These are phyloP conservation scores for Morpho helenor DNA, from an alignment of 2,888 invertebrate species.

Conservation along the genomic window DNA sequence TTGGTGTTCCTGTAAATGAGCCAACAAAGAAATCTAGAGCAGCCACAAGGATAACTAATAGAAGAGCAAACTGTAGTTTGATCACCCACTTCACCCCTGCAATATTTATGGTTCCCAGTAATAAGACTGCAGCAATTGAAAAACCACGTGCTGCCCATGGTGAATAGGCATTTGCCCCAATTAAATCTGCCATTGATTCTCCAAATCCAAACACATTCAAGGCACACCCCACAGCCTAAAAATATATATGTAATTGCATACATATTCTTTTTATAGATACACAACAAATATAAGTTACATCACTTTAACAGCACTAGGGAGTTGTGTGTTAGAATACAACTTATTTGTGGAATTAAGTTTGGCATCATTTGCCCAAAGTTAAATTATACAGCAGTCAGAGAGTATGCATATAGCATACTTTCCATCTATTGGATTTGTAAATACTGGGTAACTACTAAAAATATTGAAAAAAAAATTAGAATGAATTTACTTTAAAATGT, in stretches of 20 bases:
- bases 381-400: too few relatives aligned
- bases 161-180: constrained; percentile 80
- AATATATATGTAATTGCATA: constrained; percentile 30
- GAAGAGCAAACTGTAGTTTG: constrained; percentile 93
- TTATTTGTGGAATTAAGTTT: too few relatives aligned
- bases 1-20: constrained; percentile 87
- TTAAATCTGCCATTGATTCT: constrained; percentile 94
- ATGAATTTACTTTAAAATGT: too few relatives aligned
- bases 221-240: constrained; percentile 96
- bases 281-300: not conserved
- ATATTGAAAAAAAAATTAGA: too few relatives aligned
- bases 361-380: too few relatives aligned
- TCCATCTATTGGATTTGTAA: too few relatives aligned
- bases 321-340: too few relatives aligned
- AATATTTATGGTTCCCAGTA: constrained; percentile 94
- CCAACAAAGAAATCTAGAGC: constrained; percentile 97
- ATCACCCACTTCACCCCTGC: constrained; percentile 99
- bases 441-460: too few relatives aligned
- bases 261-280: too few relatives aligned
- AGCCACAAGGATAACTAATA: constrained; percentile 91
- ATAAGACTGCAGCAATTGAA: constrained; percentile 91
- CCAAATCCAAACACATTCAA: constrained; percentile 98
- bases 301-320: not conserved
- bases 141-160: constrained; percentile 92
- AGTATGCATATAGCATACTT: too few relatives aligned